Conservation (phyloP, 2,888 invertebrate genomes). For the Eucriotettix oculatus region DNA sequence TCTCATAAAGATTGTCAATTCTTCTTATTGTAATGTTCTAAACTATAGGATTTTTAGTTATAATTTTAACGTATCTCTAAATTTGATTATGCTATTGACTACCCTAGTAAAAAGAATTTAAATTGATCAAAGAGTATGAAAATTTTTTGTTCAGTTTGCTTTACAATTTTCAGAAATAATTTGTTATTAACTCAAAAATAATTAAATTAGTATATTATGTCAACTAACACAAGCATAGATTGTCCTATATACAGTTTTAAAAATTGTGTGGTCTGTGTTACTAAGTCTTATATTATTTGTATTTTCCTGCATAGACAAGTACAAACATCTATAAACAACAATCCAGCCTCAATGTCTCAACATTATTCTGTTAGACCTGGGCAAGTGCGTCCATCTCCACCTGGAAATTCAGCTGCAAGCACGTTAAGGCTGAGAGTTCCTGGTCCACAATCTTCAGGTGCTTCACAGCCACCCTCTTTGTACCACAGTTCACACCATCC, state of each 20-base stretch:
- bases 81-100: no score
- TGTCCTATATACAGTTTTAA: no score
- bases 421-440: slow-evolving; percentile 24
- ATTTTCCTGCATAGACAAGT: slow-evolving; percentile 18
- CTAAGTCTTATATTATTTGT: not conserved
- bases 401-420: not conserved
- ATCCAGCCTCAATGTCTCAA: slow-evolving; percentile 6
- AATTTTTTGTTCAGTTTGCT: no score
- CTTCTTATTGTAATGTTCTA: not conserved
- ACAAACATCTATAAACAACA: slow-evolving; percentile 12
- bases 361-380: slow-evolving; percentile 2
- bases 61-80: no score
- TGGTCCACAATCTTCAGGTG: slow-evolving; percentile 8
- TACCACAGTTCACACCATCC: slow-evolving; percentile 31
- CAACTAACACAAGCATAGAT: no score
- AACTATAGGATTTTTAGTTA: no score
- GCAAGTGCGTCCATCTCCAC: slow-evolving; percentile 1
- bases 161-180: no score
- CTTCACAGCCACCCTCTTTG: slow-evolving; percentile 18
- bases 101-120: no score
- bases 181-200: no score
- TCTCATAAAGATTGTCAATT: not conserved
- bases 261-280: no score
- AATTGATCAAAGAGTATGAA: no score
- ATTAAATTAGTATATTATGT: no score